Base-by-base conservation (phyloP, 2,797 vertebrate genomes). In the Chloroceryle inda region DNA sequence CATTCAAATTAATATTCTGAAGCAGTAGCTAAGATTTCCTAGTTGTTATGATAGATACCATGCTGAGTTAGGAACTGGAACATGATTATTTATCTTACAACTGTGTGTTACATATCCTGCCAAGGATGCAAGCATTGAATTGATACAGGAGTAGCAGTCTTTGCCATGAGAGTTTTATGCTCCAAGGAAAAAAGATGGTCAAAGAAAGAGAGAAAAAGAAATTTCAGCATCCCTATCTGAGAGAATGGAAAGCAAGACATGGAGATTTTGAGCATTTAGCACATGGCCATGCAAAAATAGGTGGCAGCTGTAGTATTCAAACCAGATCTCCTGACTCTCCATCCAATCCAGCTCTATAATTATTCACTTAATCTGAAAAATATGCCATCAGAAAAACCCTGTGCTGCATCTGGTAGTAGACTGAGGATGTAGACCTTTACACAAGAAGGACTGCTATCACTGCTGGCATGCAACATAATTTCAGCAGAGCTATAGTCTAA, bases 361-460 rank as follows among this genome's bases (percentile, higher is more conserved):
- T 92, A 75, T 26, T 79, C 3, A 45, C 77, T 87, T 93, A 6
- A 74, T 82, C 68, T 71, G 53, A 80, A 93, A 94, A 82, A 68
- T 52, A 67, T 42, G 9, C 19, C 61, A 85, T 7, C 40, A 83
- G 37, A 61, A 73, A 74, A 85, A 33, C 77, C 72, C 35, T 74
- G n/a, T 53, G 29, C 17, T 91, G 61, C 8, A 33, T 82, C 49
- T 82, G 33, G 29, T 77, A 68, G 53, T 24, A 53, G 20, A 18
- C 8, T 37, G n/a, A 69, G 9, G 21, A 72, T 38, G 29, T 13
- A 74, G 33, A 38, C 74, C 63, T 82, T 87, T 67, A 55, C 12
- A 37, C 5, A 85, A 50, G 52, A 53, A 81, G 8, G 19, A 74
- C 89, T 66, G 17, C 19, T 72, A 4, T 50, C n/a, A 38, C 8